phyloP scores from a whole-genome alignment of 1,140 invertebrate species.

The Cydia amplana region DNA sequence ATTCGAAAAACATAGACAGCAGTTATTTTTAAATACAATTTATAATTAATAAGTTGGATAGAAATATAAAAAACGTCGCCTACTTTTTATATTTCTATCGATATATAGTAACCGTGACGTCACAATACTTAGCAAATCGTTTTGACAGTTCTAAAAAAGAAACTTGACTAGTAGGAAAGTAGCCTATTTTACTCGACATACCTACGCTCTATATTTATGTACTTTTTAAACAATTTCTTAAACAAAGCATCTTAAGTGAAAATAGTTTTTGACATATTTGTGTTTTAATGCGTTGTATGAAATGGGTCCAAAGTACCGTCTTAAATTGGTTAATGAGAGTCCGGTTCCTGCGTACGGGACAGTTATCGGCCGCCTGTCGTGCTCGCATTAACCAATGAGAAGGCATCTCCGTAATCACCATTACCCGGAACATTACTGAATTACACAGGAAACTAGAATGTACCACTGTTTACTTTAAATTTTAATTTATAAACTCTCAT shows the following conservation, averaged over 20 bases:
- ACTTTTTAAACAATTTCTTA: too few relatives aligned
- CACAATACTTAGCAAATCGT: too few relatives aligned
- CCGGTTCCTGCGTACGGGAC: conserved; percentile 60
- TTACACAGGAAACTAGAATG: conserved; percentile 52
- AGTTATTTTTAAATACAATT: too few relatives aligned
- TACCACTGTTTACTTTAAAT: conserved; percentile 29
- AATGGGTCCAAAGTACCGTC: conserved; percentile 59
- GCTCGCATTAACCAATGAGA: conserved; percentile 61
- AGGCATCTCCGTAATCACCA: conserved; percentile 50
- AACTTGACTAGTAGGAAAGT: too few relatives aligned
- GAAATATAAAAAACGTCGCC: too few relatives aligned
- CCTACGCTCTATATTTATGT: too few relatives aligned
- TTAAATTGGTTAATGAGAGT: conserved; percentile 70
- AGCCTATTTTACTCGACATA: too few relatives aligned
- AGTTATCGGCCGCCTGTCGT: conserved; percentile 60
- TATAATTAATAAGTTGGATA: too few relatives aligned
- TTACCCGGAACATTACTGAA: conserved; percentile 58
- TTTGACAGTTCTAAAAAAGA: too few relatives aligned
- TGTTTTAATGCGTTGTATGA: conserved; percentile 38
- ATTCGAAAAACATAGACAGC: too few relatives aligned
- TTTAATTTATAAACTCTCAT: background rate
- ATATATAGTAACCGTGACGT: too few relatives aligned
- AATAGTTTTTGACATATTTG: conserved; percentile 49
- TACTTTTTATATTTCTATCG: too few relatives aligned
- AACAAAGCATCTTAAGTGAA: background rate